Conservation (phyloP, 1,140 invertebrate species). For the Dolichoris vasculosae region DNA sequence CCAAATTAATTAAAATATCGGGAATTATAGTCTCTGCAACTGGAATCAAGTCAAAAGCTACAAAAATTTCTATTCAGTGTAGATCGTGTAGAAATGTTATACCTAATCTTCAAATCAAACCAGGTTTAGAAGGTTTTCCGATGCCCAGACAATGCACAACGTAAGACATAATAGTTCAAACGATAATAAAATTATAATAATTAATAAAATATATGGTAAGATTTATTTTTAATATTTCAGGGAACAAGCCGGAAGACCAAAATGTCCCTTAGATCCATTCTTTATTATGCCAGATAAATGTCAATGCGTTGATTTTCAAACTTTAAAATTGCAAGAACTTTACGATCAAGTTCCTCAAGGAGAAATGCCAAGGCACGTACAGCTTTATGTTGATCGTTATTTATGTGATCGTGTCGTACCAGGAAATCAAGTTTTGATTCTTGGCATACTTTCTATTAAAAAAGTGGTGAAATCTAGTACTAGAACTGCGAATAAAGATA, state of each 20-base stretch:
- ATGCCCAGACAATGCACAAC: constrained; percentile 95
- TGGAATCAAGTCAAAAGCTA: constrained; percentile 95
- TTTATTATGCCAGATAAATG: constrained; percentile 99
- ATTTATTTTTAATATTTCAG: constrained; percentile 71
- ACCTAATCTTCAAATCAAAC: constrained; percentile 92
- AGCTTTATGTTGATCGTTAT: constrained; percentile 95
- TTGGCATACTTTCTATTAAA: constrained; percentile 98
- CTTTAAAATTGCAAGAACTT: constrained; percentile 94
- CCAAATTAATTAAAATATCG: constrained; percentile 93
- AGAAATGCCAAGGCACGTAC: constrained; percentile 97
- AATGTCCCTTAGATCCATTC: constrained; percentile 98
- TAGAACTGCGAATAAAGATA: constrained; percentile 83
- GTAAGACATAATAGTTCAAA: constrained; percentile 76
- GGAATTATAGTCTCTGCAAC: constrained; percentile 97
- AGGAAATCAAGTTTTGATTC: constrained; percentile 94
- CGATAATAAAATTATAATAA: background rate
- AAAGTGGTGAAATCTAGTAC: constrained; percentile 82
- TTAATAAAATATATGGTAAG: background rate
- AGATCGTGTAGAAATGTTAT: constrained; percentile 93
- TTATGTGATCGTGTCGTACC: constrained; percentile 97
- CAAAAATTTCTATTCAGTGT: constrained; percentile 96
- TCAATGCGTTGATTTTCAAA: constrained; percentile 95
- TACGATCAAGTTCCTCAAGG: constrained; percentile 98
- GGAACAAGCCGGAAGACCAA: constrained; percentile 90
- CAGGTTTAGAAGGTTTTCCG: constrained; percentile 97